Conservation (phyloP, 2,888 invertebrate species). For the Fragum sueziense region DNA sequence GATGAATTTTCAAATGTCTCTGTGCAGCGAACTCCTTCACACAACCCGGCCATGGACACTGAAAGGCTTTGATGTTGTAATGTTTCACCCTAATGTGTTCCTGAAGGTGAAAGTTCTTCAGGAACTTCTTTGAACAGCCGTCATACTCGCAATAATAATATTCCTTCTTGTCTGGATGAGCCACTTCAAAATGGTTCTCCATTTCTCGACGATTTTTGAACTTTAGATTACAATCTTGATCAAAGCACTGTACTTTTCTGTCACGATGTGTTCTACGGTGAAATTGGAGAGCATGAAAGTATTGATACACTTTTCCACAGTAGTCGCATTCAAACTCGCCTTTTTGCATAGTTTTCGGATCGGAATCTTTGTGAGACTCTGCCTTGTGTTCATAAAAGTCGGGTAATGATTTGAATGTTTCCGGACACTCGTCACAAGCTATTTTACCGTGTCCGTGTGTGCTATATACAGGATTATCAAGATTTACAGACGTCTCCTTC, state of each 20-base stretch:
- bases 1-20: slow-evolving; percentile 72
- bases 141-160: slow-evolving; percentile 67
- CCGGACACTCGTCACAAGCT: slow-evolving; percentile 66
- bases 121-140: slow-evolving; percentile 67
- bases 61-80: slow-evolving; percentile 65
- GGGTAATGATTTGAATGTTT: slow-evolving; percentile 63
- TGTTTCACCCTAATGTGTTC: slow-evolving; percentile 73
- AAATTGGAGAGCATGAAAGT: slow-evolving; percentile 58
- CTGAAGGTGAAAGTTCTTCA: slow-evolving; percentile 68
- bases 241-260: slow-evolving; percentile 52
- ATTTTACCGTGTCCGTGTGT: slow-evolving; percentile 34
- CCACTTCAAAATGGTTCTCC: slow-evolving; percentile 60
- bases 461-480: slow-evolving; percentile 6
- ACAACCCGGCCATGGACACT: slow-evolving; percentile 70
- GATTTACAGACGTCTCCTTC: slow-evolving; percentile 26
- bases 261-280: slow-evolving; percentile 63
- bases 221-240: slow-evolving; percentile 52
- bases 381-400: slow-evolving; percentile 65
- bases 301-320: slow-evolving; percentile 59
- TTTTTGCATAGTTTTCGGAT: slow-evolving; percentile 23
- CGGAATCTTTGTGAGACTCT: slow-evolving; percentile 57
- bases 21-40: slow-evolving; percentile 69
- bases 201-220: slow-evolving; percentile 57
- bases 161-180: slow-evolving; percentile 59
- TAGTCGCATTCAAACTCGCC: slow-evolving; percentile 59